A percentile compares a stretch with the other conserved stretches of the same genome.
phyloP scores from a whole-genome alignment of 2,113 vertebrate species.

The Octodon degus region DNA sequence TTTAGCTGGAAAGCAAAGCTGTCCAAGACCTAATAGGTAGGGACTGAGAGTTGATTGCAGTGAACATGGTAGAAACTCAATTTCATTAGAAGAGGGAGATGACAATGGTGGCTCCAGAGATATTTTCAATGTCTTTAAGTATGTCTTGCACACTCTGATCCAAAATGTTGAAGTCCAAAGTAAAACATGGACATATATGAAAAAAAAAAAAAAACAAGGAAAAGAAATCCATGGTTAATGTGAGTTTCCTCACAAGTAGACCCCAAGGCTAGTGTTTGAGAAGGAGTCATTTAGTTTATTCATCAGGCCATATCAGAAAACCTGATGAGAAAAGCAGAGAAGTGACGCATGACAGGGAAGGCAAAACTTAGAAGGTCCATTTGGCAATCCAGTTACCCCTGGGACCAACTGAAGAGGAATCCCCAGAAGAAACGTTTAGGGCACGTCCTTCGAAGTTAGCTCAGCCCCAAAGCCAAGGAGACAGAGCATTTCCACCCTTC shows the following conservation, averaged over 20 bases:
- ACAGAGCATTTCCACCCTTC: neutral
- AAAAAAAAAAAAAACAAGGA: conserved; percentile 6
- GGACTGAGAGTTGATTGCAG: neutral
- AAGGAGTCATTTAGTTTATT: neutral
- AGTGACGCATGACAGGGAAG: neutral
- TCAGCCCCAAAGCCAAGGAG: neutral
- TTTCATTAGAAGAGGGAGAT: conserved; percentile 46
- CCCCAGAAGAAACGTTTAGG: neutral
- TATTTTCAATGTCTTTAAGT: neutral
- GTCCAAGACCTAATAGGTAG: conserved; percentile 20
- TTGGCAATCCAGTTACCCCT: neutral
- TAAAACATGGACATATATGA: neutral
- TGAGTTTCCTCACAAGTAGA: conserved; percentile 42
- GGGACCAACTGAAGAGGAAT: neutral
- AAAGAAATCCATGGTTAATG: conserved; percentile 50
- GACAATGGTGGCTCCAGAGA: neutral
- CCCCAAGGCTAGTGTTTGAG: conserved; percentile 23
- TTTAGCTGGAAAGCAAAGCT: conserved; percentile 58
- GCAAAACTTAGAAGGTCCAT: neutral
- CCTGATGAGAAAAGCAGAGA: neutral
- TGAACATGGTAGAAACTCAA: conserved; percentile 8
- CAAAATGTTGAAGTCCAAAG: conserved; percentile 35
- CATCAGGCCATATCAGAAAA: neutral
- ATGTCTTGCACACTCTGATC: conserved; percentile 36
- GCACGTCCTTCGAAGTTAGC: neutral